Evolutionary conservation across 2,888 invertebrate genomes (phyloP).

Genomic region (Himalopsyche anomala): DNA sequence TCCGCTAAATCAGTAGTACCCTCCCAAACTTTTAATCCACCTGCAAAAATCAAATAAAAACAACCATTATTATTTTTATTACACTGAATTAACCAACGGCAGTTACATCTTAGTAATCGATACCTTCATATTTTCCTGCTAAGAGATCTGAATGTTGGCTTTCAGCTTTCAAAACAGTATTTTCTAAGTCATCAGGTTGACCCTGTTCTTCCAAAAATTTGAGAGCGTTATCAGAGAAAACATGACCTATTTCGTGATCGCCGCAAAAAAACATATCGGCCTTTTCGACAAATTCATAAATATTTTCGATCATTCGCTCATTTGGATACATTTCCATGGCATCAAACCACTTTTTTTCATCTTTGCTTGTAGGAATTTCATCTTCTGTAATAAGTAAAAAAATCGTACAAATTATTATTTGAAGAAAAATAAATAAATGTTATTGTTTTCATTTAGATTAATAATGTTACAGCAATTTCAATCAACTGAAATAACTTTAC

Average conservation of each 20-base stretch:
- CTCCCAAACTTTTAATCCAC: slow-evolving; percentile 98
- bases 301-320: slow-evolving; percentile 68
- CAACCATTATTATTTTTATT: background rate
- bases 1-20: slow-evolving; percentile 89
- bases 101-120: slow-evolving; percentile 29
- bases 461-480: too few species aligned
- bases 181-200: slow-evolving; percentile 69
- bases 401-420: too few species aligned
- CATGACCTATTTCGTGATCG: slow-evolving; percentile 74
- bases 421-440: too few species aligned
- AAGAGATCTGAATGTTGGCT: slow-evolving; percentile 84
- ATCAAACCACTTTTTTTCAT: slow-evolving; percentile 50
- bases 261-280: slow-evolving; percentile 74
- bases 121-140: slow-evolving; percentile 88
- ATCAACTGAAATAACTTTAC: too few species aligned
- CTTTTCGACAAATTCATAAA: slow-evolving; percentile 70
- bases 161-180: slow-evolving; percentile 77
- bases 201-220: slow-evolving; percentile 67
- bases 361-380: background rate
- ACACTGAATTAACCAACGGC: slow-evolving; percentile 31
- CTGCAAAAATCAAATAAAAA: slow-evolving; percentile 74
- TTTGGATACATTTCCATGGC: slow-evolving; percentile 69
- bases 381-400: background rate
- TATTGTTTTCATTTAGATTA: too few species aligned
- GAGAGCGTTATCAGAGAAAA: slow-evolving; percentile 71